phyloP scores from a whole-genome alignment of 1,140 invertebrate species.

The Heterodera schachtii region DNA sequence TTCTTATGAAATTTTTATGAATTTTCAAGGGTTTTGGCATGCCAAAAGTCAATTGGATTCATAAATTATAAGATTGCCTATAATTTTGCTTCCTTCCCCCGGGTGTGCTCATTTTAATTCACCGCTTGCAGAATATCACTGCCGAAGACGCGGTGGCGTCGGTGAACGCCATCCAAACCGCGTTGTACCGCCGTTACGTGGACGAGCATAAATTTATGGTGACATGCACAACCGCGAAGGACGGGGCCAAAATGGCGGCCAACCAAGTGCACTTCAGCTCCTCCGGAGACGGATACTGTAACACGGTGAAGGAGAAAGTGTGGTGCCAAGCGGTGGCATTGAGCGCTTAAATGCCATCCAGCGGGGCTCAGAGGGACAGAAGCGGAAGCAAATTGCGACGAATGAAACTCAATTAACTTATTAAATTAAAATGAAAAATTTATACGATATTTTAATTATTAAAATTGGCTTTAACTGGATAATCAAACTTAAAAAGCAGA shows the following conservation, averaged over 20 bases:
- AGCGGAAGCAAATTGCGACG: too few relatives aligned
- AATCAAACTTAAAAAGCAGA: too few relatives aligned
- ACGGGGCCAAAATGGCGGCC: constrained; percentile 10
- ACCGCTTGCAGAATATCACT: not conserved
- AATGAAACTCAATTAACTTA: too few relatives aligned
- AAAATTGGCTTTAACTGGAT: too few relatives aligned
- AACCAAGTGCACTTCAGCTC: constrained; percentile 33
- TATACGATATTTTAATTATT: too few relatives aligned
- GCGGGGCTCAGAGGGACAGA: too few relatives aligned
- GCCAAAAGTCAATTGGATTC: too few relatives aligned
- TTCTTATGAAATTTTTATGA: not conserved
- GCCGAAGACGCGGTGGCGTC: constrained; percentile 20
- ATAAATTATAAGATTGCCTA: too few relatives aligned
- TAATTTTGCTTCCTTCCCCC: too few relatives aligned
- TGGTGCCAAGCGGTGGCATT: constrained; percentile 35
- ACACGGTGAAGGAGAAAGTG: constrained; percentile 21
- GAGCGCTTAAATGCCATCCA: constrained; percentile 16
- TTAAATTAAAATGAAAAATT: too few relatives aligned
- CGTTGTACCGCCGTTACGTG: constrained; percentile 21
- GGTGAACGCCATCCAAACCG: constrained; percentile 33
- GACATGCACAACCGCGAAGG: constrained; percentile 23
- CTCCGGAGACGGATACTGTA: constrained; percentile 31
- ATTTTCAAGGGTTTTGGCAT: too few relatives aligned
- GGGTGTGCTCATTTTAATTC: not conserved
- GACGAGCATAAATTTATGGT: constrained; percentile 32